These are phyloP conservation scores for Parazoanthus swiftii DNA, from an alignment of 92 coral and sea anemone species.

Conservation along the genomic window DNA sequence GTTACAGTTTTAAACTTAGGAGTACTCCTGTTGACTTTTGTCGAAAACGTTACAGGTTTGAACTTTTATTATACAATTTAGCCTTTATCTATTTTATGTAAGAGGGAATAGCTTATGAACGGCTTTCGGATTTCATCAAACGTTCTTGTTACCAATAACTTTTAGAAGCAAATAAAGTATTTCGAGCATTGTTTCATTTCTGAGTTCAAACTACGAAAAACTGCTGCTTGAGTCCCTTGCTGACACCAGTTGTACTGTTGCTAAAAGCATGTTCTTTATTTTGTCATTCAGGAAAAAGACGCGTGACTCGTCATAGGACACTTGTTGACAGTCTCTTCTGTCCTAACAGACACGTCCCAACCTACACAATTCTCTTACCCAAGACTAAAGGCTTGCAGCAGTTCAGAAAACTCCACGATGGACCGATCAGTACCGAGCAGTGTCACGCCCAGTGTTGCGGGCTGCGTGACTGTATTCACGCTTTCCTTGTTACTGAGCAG, in stretches of 20 bases:
- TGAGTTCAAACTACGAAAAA: too few relatives aligned
- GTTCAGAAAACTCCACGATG: constrained; percentile 23
- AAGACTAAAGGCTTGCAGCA: not conserved
- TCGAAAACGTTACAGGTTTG: too few relatives aligned
- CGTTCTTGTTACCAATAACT: too few relatives aligned
- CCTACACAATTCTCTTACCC: constrained; percentile 17
- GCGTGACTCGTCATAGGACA: not conserved
- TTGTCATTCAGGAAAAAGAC: constrained; percentile 7
- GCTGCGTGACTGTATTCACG: constrained; percentile 11
- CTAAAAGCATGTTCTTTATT: not conserved
- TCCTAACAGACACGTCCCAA: not conserved
- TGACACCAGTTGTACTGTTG: not conserved
- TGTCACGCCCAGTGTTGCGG: constrained; percentile 31
- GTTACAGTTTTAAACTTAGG: too few relatives aligned
- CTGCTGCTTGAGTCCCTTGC: too few relatives aligned
- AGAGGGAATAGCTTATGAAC: too few relatives aligned
- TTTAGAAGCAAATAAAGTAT: too few relatives aligned
- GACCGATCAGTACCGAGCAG: constrained; percentile 34
- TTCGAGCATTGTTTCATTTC: too few relatives aligned
- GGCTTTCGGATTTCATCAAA: too few relatives aligned
- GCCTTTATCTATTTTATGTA: too few relatives aligned
- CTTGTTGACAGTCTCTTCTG: not conserved
- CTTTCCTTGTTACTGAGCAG: constrained; percentile 7
- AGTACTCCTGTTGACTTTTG: too few relatives aligned
- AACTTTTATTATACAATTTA: too few relatives aligned